Conservation (phyloP, 2,888 invertebrate genomes). For the Drosophila borborema region DNA sequence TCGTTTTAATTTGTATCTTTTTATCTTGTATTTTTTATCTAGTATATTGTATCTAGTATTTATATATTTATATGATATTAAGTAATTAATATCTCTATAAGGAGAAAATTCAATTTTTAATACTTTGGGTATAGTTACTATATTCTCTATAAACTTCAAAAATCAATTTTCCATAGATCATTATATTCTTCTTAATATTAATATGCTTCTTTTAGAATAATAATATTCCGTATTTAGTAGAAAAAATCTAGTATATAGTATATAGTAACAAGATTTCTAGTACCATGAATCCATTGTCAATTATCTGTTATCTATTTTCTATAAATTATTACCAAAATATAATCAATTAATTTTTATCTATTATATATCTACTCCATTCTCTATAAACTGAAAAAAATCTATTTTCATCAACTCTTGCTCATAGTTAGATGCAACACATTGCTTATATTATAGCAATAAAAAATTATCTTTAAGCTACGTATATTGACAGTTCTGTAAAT, state of each 20-base stretch:
- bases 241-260: neutral
- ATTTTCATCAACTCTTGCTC: neutral
- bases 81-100: no score
- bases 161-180: neutral
- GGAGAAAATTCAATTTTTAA: no score
- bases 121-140: no score
- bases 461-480: neutral
- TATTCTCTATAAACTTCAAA: no score
- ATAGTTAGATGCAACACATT: neutral
- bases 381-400: neutral
- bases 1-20: no score
- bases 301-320: neutral
- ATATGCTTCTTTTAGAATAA: no score
- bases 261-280: neutral
- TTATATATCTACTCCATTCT: neutral
- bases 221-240: neutral
- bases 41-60: no score
- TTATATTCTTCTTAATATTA: neutral
- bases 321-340: neutral
- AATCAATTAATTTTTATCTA: neutral
- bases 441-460: neutral
- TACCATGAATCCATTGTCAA: neutral
- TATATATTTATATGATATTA: no score
- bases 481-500: conserved; percentile 5
- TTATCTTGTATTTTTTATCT: no score